These are phyloP conservation scores for Chaetodon trifasciatus DNA, from an alignment of 2,797 vertebrate species.

Conservation along the genomic window DNA sequence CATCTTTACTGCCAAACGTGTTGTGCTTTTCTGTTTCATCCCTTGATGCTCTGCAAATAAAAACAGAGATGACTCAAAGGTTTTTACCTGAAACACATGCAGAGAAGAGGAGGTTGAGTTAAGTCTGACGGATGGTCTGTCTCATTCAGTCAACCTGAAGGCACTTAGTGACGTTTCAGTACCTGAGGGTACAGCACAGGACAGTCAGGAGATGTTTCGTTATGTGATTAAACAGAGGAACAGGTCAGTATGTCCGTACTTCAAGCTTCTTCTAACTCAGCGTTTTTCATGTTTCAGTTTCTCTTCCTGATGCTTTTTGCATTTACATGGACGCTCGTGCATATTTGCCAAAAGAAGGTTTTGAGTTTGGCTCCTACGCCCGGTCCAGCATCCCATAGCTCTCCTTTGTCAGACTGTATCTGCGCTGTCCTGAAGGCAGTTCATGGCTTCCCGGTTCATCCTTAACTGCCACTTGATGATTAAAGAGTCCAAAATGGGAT, in stretches of 20 bases:
- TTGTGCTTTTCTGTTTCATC: no score
- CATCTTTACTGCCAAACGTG: no score
- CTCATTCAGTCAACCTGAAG: not conserved
- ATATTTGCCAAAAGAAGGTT: not conserved
- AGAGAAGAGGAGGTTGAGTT: no score
- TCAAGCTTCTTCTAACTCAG: not conserved
- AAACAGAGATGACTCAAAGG: no score
- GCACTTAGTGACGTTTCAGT: not conserved
- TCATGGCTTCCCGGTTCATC: not conserved
- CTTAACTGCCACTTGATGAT: constrained; percentile 4
- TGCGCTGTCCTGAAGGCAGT: not conserved
- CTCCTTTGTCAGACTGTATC: not conserved
- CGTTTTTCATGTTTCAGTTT: not conserved
- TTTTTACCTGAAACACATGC: no score
- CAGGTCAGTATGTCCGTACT: not conserved
- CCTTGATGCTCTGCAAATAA: no score
- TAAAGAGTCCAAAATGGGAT: not conserved
- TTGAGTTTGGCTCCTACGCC: not conserved
- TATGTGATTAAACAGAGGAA: constrained; percentile 17
- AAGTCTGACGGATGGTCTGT: not conserved
- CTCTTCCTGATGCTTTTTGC: not conserved
- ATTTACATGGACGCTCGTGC: not conserved
- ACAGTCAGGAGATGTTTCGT: not conserved
- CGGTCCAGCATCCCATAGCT: not conserved
- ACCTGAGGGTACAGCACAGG: not conserved